Base-by-base conservation (phyloP, 2,888 invertebrate genomes). In the Drosophila mimetica region DNA sequence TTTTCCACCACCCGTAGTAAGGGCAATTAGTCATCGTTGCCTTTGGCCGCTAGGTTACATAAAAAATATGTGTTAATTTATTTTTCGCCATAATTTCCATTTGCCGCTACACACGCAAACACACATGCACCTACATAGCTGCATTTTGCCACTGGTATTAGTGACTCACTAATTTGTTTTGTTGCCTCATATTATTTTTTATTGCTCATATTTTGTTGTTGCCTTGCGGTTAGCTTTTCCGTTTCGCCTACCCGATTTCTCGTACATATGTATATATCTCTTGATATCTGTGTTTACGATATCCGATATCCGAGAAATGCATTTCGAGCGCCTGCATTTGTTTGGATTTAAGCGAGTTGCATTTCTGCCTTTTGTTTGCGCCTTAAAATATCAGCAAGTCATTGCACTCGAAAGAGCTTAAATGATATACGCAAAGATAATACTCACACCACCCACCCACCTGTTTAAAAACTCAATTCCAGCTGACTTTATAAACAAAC, bases 1-100 rank as follows among this genome's bases (percentile, higher is more conserved):
- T 11, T 16, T 9, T 7, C 18, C n/a, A n/a, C n/a, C 34, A 7
- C n/a, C 13, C 14, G 3, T 22, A 47, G 60, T 71, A 41, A 70
- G 42, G 41, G 36, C 69, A 70, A 70, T 70, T 70, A 70, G 69
- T 70, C 70, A 70, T 61, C 61, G 36, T 41, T 61, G 47, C 61
- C 60, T 47, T 46, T 34, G 32, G 16, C 34, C 34, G 36, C 32
- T 63, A 51, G 59, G 81, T 83, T 83, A 86, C 72, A 84, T 86
- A 83, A 74, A 79, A 51, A 53, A 70, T 76, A 70, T 76, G 81
- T 86, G 86, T 86, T 81, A 83, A 86, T 78, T 75, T 78, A 75
- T 86, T 70, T 64, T 63, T 57, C 57, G 64, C 64, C 67, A 73
- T 70, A 57, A 58, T 66, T 69, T 69, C 36, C 44, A 55, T 64